Evolutionary conservation across 2,113 vertebrate genomes (phyloP), one percentile per base, ranked within the genome.

Genomic region (Chlamydotis undulata): DNA sequence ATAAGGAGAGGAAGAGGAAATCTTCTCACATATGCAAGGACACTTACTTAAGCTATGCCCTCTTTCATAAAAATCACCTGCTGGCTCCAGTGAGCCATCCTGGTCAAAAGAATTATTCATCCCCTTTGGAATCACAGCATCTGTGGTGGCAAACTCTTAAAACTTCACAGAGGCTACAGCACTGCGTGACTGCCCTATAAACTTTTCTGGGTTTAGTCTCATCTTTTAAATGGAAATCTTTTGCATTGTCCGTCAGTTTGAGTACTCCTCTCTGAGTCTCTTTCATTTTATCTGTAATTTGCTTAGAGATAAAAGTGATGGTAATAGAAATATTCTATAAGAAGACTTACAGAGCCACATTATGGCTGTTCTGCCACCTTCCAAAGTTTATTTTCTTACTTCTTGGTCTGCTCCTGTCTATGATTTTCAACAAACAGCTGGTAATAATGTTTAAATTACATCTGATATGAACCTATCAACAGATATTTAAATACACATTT

Each of bases 361-460:
- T 47, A 56, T 35, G 64, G 29, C 52, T 75, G 29, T 70, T 67
- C 83, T 70, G 50, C 39, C 52, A 89, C 24, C 47, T 83, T n/a
- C 31, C 37, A n/a, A 63, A 67, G 64, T 86, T 94, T 83, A 67
- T 81, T 94, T 96, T 92, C 71, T 47, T 90, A 55, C 47, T 81
- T 77, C 41, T 89, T 81, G 47, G 15, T 77, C n/a, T 83, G 49
- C 41, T 16, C 49, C 25, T 6, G 18, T 43, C 16, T 53, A 29
- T 52, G 49, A 25, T 68, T 85, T 86, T 74, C 39, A 55, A 74
- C 69, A 65, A 86, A 49, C 31, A 85, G 53, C 70, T 82, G 68
- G 47, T 90, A 90, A 65, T 77, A 79, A 83, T 63, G 76, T 86
- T 92, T 90, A 35, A 88, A 43, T 63, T 82, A 69, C 56, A 88